Evolutionary conservation across 1,140 invertebrate genomes (phyloP).

Genomic region (Cataglyphis hispanica): DNA sequence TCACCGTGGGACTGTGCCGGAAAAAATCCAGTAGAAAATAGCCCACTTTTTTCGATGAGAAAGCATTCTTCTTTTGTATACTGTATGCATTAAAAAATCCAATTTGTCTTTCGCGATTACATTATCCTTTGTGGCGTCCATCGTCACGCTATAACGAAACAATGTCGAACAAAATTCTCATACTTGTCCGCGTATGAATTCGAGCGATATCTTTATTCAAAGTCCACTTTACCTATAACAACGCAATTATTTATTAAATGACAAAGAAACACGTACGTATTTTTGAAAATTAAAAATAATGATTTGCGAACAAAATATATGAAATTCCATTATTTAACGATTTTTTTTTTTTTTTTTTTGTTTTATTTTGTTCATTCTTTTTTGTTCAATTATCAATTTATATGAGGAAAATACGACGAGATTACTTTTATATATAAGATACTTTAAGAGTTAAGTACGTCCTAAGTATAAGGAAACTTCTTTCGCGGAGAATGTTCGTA

Average conservation of each 20-base stretch:
- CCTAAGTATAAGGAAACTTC: neutral
- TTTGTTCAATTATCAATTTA: neutral
- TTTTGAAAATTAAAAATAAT: neutral
- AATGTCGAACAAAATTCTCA: slow-evolving; percentile 17
- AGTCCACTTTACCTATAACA: neutral
- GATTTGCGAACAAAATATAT: neutral
- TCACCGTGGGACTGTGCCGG: slow-evolving; percentile 13
- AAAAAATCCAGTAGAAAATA: slow-evolving; percentile 34
- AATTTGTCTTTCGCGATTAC: slow-evolving; percentile 31
- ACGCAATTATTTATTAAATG: neutral
- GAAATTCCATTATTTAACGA: neutral
- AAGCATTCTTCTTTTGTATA: slow-evolving; percentile 9
- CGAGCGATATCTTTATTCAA: slow-evolving; percentile 6
- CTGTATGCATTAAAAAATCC: slow-evolving; percentile 30
- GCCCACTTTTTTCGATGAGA: slow-evolving; percentile 21
- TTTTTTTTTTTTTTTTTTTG: neutral
- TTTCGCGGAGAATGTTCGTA: neutral
- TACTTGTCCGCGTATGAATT: neutral
- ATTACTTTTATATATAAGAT: neutral
- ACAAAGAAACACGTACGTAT: neutral
- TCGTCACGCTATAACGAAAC: neutral
- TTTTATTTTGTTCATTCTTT: neutral
- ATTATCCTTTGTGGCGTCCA: slow-evolving; percentile 36
- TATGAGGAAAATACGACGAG: neutral
- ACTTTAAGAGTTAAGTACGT: neutral